phyloP scores from a whole-genome alignment of 2,797 vertebrate species.

The Prionace glauca region DNA sequence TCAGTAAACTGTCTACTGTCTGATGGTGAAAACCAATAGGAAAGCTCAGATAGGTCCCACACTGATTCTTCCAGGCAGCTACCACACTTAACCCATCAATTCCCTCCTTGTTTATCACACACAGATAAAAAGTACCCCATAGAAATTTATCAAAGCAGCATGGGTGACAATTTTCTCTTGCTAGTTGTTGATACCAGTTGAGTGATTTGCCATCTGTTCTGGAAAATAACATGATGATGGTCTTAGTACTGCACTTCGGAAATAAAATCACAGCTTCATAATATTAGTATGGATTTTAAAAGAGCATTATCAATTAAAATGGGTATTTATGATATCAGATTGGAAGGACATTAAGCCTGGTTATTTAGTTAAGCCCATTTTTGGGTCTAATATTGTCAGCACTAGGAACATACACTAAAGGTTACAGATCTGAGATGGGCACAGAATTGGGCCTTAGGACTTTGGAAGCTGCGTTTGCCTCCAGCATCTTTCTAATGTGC shows the following conservation, averaged over 20 bases:
- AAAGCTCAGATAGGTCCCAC: too few species aligned
- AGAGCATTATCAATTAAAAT: not conserved
- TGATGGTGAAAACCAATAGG: too few species aligned
- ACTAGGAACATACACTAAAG: not conserved
- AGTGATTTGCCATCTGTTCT: not conserved
- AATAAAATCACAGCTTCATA: not conserved
- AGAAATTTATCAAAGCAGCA: too few species aligned
- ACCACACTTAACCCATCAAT: too few species aligned
- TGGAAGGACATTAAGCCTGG: not conserved
- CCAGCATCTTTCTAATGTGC: too few species aligned
- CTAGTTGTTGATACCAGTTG: not conserved
- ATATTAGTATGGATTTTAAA: not conserved
- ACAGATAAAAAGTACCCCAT: too few species aligned
- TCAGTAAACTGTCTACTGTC: too few species aligned
- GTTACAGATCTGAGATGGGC: not conserved
- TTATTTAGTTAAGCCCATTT: not conserved
- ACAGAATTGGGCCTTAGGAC: not conserved
- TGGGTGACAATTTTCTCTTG: not conserved
- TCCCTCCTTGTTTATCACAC: too few species aligned
- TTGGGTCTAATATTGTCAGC: not conserved
- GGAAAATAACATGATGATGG: not conserved
- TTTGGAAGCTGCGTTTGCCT: not conserved
- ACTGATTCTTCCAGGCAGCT: too few species aligned
- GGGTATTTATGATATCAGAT: not conserved
- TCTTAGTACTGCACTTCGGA: not conserved